A percentile compares a stretch with the other conserved stretches of the same genome.
phyloP scores from a whole-genome alignment of 2,113 vertebrate genomes.

The Bubo bubo region DNA sequence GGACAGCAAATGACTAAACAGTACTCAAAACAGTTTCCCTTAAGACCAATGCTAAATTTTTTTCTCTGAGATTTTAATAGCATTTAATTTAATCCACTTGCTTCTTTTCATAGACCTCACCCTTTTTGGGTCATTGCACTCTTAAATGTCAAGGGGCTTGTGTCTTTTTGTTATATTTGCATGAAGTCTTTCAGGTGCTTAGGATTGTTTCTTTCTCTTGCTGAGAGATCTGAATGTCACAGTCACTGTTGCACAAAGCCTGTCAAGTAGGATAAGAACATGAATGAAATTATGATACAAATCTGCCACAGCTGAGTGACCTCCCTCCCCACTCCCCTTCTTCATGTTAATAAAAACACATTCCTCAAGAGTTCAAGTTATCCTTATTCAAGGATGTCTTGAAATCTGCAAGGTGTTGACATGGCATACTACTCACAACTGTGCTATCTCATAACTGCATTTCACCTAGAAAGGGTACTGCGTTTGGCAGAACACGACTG shows the following conservation, averaged over 20 bases:
- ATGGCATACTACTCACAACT: background rate
- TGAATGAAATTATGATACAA: slow-evolving; percentile 24
- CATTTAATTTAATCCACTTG: background rate
- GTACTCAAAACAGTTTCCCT: background rate
- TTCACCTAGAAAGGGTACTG: background rate
- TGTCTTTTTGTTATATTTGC: slow-evolving; percentile 10
- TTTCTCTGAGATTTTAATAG: background rate
- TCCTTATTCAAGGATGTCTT: background rate
- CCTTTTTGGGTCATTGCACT: background rate
- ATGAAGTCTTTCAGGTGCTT: slow-evolving; percentile 20
- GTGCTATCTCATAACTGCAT: background rate
- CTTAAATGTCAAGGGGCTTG: background rate
- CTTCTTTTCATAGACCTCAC: background rate
- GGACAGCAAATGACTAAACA: background rate
- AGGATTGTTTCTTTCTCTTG: slow-evolving; percentile 28
- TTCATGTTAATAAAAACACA: background rate
- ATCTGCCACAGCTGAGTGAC: background rate
- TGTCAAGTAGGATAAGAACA: slow-evolving; percentile 8
- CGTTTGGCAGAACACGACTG: background rate
- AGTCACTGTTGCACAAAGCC: background rate
- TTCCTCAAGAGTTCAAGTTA: background rate
- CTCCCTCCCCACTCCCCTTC: background rate
- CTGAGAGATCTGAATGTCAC: slow-evolving; percentile 20
- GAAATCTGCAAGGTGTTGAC: background rate
- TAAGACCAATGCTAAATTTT: background rate